These are phyloP conservation scores for Pagetopsis macropterus DNA, from an alignment of 2,797 vertebrate species.

Conservation along the genomic window DNA sequence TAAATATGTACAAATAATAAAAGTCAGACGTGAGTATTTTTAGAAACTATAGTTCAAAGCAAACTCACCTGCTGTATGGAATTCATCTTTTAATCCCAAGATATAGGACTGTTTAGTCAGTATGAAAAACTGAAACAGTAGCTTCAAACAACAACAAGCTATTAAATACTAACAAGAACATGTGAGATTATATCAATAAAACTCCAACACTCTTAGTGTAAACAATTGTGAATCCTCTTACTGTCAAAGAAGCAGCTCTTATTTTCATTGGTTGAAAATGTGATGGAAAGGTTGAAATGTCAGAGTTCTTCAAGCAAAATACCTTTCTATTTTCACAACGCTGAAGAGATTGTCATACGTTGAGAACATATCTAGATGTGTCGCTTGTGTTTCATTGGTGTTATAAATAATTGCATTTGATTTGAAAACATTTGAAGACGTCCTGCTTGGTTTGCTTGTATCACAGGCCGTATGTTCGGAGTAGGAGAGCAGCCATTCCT, in stretches of 20 bases:
- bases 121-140: conserved; percentile 1
- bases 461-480: conserved; percentile 92
- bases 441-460: conserved; percentile 26
- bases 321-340: background rate
- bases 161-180: conserved; percentile 16
- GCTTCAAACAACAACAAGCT: conserved; percentile 21
- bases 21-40: conserved; percentile 38
- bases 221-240: conserved; percentile 16
- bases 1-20: conserved; percentile 20
- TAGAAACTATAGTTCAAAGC: conserved; percentile 32
- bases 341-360: conserved; percentile 14
- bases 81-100: conserved; percentile 29
- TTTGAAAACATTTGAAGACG: conserved; percentile 36
- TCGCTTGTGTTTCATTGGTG: conserved; percentile 24
- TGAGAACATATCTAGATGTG: conserved; percentile 29
- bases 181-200: background rate
- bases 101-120: conserved; percentile 18
- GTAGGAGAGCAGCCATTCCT: conserved; percentile 92
- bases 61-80: conserved; percentile 9
- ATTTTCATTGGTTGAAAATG: conserved; percentile 15
- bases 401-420: conserved; percentile 8
- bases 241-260: conserved; percentile 6
- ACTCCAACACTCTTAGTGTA: conserved; percentile 4
- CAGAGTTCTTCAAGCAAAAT: background rate
- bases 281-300: conserved; percentile 7